Evolutionary conservation across 2,797 vertebrate species (phyloP).

Genomic region (Rhyacichthys aspro): DNA sequence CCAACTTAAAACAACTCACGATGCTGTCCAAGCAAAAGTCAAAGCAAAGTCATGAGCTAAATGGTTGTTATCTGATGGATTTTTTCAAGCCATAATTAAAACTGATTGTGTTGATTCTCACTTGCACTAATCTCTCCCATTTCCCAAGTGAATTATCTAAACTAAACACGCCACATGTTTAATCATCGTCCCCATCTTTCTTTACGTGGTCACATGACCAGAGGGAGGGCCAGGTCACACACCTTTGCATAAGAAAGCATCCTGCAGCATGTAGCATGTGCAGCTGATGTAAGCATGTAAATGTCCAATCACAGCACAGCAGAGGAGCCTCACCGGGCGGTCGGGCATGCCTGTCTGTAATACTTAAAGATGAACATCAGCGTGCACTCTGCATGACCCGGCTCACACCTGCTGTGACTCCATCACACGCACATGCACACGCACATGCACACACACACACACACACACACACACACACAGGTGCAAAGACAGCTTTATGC

Average conservation of each 20-base stretch:
- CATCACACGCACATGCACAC: constrained; percentile 28
- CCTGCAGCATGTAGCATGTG: constrained; percentile 42
- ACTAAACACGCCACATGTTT: constrained; percentile 12
- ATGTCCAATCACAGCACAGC: constrained; percentile 41
- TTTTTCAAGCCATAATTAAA: constrained; percentile 22
- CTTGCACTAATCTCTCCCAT: constrained; percentile 4
- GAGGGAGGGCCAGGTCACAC: constrained; percentile 26
- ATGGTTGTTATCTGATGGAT: constrained; percentile 18
- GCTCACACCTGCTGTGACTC: constrained; percentile 69
- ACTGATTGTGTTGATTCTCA: constrained; percentile 14
- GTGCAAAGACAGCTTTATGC: constrained; percentile 56
- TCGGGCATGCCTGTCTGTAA: constrained; percentile 59
- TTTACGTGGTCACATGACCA: constrained; percentile 7
- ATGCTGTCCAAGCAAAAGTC: constrained; percentile 38
- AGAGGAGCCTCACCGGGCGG: constrained; percentile 63
- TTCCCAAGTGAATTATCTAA: constrained; percentile 10
- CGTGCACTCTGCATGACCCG: constrained; percentile 68
- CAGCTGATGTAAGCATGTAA: constrained; percentile 54
- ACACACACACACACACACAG: constrained; percentile 52
- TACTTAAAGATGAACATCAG: constrained; percentile 71
- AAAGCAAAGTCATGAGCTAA: constrained; percentile 53
- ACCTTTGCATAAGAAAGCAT: constrained; percentile 41
- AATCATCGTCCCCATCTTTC: neutral
- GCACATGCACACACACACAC: constrained; percentile 34
- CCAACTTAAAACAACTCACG: constrained; percentile 40